phyloP scores from a whole-genome alignment of 2,888 invertebrate species.

The Cataglyphis livida region DNA sequence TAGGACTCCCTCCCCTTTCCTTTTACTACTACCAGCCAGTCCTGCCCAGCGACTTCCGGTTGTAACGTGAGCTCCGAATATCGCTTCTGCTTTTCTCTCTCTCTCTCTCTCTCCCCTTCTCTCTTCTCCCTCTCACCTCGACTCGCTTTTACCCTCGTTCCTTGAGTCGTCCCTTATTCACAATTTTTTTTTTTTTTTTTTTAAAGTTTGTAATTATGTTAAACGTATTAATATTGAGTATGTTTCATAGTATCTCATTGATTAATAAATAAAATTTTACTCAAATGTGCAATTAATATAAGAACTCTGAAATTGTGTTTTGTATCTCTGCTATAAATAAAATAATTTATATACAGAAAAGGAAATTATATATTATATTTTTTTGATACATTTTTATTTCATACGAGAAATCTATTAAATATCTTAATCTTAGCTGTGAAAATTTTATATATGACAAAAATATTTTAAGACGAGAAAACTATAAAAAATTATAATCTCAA shows the following conservation, averaged over 20 bases:
- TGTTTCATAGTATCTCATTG: no score
- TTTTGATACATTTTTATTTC: neutral
- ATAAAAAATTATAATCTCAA: neutral
- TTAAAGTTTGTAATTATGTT: constrained; percentile 1
- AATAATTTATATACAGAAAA: neutral
- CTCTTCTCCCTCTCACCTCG: constrained; percentile 6
- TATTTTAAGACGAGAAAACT: neutral
- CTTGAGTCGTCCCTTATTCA: constrained; percentile 46
- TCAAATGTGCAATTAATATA: neutral
- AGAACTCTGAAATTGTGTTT: neutral
- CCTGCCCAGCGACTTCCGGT: constrained; percentile 82
- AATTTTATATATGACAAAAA: neutral
- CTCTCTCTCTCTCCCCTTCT: constrained; percentile 31
- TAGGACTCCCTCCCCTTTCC: constrained; percentile 76
- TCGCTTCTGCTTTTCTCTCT: constrained; percentile 48
- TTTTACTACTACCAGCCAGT: constrained; percentile 72
- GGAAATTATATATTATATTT: neutral
- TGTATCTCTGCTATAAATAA: neutral
- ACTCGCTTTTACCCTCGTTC: constrained; percentile 28
- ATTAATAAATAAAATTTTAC: neutral
- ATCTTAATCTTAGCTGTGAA: neutral
- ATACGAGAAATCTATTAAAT: neutral
- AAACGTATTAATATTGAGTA: neutral
- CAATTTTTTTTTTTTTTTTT: constrained; percentile 24
- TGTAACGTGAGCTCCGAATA: constrained; percentile 82